Conservation (phyloP, 2,797 vertebrate species). For the Chaunax sp. region DNA sequence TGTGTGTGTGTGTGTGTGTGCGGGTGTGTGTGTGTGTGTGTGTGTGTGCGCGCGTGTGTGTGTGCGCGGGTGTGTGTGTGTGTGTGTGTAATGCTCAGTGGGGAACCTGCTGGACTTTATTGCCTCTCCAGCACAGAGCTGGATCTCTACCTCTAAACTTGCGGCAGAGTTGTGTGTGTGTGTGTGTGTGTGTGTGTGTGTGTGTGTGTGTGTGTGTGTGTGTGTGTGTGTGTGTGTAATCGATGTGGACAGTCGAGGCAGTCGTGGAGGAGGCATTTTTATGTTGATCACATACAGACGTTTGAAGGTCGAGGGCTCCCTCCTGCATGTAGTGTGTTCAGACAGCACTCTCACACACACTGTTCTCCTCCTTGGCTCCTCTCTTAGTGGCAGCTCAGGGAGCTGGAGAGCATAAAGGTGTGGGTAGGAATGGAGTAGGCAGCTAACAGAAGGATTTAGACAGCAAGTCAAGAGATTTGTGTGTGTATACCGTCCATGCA, state of each 20-base stretch:
- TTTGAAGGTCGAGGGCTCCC: constrained; percentile 81
- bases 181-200: constrained; percentile 7
- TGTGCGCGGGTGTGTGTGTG: background rate
- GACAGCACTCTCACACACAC: constrained; percentile 21
- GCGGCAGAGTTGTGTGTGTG: constrained; percentile 20
- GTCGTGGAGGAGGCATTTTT: constrained; percentile 71
- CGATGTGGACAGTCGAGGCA: constrained; percentile 32
- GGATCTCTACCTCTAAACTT: constrained; percentile 41
- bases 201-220: background rate
- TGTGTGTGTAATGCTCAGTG: constrained; percentile 46
- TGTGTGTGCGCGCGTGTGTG: constrained; percentile 8
- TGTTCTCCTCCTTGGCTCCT: constrained; percentile 51
- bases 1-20: constrained; percentile 10
- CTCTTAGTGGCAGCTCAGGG: constrained; percentile 71
- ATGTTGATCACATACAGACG: constrained; percentile 77
- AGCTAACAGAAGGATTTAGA: constrained; percentile 71
- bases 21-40: constrained; percentile 4
- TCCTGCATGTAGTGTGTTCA: constrained; percentile 47
- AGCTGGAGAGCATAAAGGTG: constrained; percentile 61
- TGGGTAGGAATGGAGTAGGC: constrained; percentile 51
- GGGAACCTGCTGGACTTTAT: constrained; percentile 58
- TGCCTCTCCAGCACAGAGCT: constrained; percentile 46
- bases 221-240: constrained; percentile 7
- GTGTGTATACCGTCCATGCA: constrained; percentile 41
- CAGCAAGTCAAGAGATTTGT: constrained; percentile 55